Conservation (phyloP, 1,140 invertebrate species). For the Penaeus indicus region DNA sequence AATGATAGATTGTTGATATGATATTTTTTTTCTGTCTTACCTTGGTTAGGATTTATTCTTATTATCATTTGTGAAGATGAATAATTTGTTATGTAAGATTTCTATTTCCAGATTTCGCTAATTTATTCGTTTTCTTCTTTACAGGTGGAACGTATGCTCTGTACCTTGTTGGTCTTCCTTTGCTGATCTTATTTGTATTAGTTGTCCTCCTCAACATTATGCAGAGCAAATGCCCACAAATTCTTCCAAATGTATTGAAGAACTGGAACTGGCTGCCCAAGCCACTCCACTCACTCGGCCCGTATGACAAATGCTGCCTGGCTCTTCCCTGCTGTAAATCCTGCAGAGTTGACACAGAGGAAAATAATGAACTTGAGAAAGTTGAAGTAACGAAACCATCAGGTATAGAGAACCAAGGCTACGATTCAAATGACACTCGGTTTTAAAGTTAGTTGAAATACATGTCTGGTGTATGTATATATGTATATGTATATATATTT, state of each 20-base stretch:
- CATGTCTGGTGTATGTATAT: not conserved
- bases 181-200: constrained; percentile 68
- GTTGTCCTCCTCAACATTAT: constrained; percentile 68
- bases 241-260: constrained; percentile 70
- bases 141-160: constrained; percentile 66
- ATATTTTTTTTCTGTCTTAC: not conserved
- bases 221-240: constrained; percentile 70
- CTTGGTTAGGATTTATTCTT: not conserved
- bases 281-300: constrained; percentile 72
- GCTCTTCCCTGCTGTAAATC: constrained; percentile 59
- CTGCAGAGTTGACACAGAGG: constrained; percentile 11
- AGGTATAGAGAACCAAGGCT: constrained; percentile 36
- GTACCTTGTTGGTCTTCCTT: constrained; percentile 36
- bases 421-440: constrained; percentile 8
- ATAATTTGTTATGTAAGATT: not conserved
- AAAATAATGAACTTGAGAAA: constrained; percentile 8
- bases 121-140: not conserved
- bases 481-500: constrained; percentile 16
- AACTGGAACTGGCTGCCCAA: constrained; percentile 74
- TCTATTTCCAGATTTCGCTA: too few species aligned
- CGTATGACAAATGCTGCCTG: constrained; percentile 66
- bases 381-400: constrained; percentile 35
- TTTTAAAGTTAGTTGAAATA: not conserved
- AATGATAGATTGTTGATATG: not conserved
- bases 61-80: not conserved